Conservation (phyloP, 2,113 vertebrate species). For the Miniopterus natalensis region DNA sequence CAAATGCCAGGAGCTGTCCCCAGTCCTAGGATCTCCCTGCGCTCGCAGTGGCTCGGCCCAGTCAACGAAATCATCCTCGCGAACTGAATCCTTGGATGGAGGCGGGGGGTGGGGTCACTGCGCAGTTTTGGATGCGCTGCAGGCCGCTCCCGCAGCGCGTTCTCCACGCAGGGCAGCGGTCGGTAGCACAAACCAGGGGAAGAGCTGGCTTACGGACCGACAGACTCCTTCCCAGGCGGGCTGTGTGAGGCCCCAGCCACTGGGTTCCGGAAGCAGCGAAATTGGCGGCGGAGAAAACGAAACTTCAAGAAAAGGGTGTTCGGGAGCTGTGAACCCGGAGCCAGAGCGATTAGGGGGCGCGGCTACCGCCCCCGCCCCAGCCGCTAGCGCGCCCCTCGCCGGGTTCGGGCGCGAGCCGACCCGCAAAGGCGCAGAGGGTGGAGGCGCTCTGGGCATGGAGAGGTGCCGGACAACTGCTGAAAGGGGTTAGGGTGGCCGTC, state of each 20-base stretch:
- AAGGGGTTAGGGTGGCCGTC: background rate
- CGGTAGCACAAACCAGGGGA: background rate
- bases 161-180: background rate
- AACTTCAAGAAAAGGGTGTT: slow-evolving; percentile 69
- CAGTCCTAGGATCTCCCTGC: background rate
- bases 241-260: background rate
- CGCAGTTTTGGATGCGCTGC: background rate
- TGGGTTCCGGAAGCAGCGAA: slow-evolving; percentile 78
- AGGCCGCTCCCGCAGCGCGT: background rate
- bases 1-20: background rate
- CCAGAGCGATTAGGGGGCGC: background rate
- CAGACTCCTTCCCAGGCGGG: slow-evolving; percentile 44
- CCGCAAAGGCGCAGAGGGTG: background rate
- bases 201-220: background rate
- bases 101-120: background rate
- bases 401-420: background rate
- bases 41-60: background rate
- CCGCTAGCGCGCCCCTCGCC: background rate
- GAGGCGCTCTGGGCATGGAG: background rate
- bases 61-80: background rate
- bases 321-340: background rate
- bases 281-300: slow-evolving; percentile 73
- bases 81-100: background rate
- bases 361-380: background rate
- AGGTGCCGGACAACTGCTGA: background rate